Evolutionary conservation across 2,888 invertebrate species (phyloP).

Genomic region (Diarsia mendica): DNA sequence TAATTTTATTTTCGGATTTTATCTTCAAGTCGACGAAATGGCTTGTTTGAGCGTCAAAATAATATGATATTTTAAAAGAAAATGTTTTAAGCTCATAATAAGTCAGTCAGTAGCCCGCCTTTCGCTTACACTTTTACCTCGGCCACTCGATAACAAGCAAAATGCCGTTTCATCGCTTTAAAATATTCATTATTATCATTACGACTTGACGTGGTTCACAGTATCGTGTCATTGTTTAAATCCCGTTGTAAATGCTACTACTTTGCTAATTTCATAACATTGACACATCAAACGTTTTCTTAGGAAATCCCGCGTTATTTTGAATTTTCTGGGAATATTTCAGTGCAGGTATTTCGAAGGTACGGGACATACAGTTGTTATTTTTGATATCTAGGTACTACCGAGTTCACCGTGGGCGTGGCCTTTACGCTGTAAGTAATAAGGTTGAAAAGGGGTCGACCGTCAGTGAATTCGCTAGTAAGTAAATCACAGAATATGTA

Average conservation of each 20-base stretch:
- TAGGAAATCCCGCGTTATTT: conserved; percentile 30
- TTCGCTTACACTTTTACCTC: conserved; percentile 52
- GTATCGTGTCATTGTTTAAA: conserved; percentile 71
- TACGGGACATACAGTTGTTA: conserved; percentile 21
- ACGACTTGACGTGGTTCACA: conserved; percentile 67
- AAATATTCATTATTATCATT: conserved; percentile 65
- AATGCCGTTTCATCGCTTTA: conserved; percentile 64
- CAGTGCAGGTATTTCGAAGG: conserved; percentile 17
- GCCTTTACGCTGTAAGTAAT: too few relatives aligned
- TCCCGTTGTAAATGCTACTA: conserved; percentile 65
- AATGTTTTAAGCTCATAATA: background rate
- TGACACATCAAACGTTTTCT: conserved; percentile 43
- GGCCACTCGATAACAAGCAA: conserved; percentile 61
- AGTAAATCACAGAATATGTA: conserved; percentile 41
- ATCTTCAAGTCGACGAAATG: background rate
- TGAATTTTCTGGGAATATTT: conserved; percentile 22
- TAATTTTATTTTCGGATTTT: conserved; percentile 2
- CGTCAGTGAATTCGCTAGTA: background rate
- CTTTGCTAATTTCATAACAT: conserved; percentile 32
- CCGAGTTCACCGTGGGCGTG: too few relatives aligned
- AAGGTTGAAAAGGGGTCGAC: too few relatives aligned
- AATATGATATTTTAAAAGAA: background rate
- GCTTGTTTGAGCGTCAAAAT: background rate
- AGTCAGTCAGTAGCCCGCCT: conserved; percentile 14
- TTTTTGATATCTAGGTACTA: conserved; percentile 9